Evolutionary conservation across 2,113 vertebrate genomes (phyloP).

Genomic region (Pseudonaja textilis): DNA sequence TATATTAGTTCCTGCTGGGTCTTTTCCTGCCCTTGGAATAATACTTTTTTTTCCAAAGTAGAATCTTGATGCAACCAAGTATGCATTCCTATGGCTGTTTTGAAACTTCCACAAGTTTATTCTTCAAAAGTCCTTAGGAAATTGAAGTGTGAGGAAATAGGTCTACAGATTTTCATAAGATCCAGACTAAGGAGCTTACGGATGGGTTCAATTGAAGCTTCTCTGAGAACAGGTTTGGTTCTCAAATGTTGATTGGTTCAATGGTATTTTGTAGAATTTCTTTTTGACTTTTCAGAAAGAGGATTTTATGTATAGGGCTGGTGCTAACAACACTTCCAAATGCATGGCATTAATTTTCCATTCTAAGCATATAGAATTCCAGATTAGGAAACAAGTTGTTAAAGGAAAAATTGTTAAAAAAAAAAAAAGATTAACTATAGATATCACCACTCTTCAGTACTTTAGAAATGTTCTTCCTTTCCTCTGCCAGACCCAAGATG

Average conservation of each 20-base stretch:
- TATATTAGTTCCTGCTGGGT: neutral
- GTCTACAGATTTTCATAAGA: neutral
- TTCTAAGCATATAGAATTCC: neutral
- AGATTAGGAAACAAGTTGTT: neutral
- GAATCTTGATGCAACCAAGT: neutral
- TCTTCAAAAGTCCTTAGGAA: neutral
- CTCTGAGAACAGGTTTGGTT: neutral
- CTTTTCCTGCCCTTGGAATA: neutral
- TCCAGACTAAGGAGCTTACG: neutral
- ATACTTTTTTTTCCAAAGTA: neutral
- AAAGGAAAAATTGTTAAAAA: neutral
- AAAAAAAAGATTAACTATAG: neutral
- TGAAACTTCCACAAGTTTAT: neutral
- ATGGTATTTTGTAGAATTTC: neutral
- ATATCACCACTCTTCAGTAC: neutral
- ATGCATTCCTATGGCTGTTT: neutral
- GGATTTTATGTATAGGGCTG: neutral
- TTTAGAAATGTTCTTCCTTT: accelerated
- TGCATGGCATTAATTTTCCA: neutral
- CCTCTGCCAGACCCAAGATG: slow-evolving; percentile 29
- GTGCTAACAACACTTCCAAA: neutral
- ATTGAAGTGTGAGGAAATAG: neutral
- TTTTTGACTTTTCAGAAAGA: neutral
- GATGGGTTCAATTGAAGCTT: neutral
- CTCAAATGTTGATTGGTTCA: neutral